Evolutionary conservation across 1,140 invertebrate species (phyloP), one percentile per base, ranked within the genome.

Genomic region (Cyphomyrmex costatus): DNA sequence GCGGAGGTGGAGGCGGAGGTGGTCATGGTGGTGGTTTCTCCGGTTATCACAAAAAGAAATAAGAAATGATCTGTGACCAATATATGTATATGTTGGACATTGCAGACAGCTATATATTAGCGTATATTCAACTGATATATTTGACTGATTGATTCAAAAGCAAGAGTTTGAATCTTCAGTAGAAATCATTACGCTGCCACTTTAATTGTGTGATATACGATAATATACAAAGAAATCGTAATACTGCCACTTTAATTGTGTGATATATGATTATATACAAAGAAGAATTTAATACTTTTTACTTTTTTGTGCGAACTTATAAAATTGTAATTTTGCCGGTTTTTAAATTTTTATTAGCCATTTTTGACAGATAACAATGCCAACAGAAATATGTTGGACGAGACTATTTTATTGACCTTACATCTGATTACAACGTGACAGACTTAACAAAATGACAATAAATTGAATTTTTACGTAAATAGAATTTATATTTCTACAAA

Each of bases 1-100:
- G 85, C 5, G 78, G 83, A 4, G 82, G 86, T 1, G 70, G 65
- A 19, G 79, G 88, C 30, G 42, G 70, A 7, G 77, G 80, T 0
- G 89, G 89, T 19, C n/a, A 46, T 5, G 76, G 86, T 6, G 86
- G 90, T 42, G 90, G 92, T 49, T 91, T 92, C 63, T 77, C 88
- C 2, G 90, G 92, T 42, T 92, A 92, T 27, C 87, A 91, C 30
- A 90, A 92, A 33, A 80, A 80, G 56, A 90, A 91, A 77, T 92
- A 87, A 74, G 10, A 86, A 42, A 3, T 46, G 14, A 70, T 61
- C 27, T 36, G 24, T 19, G 12, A 21, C 27, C 8, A 33, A 77
- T 63, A n/a, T n/a, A n/a, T n/a, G n/a, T n/a, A n/a, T n/a, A 61
- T 56, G 14, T 63, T 78, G 30, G 3, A 30, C 49, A 78, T 78